These are phyloP conservation scores for Drosophila sproati DNA, from an alignment of 1,140 invertebrate genomes.

Conservation along the genomic window DNA sequence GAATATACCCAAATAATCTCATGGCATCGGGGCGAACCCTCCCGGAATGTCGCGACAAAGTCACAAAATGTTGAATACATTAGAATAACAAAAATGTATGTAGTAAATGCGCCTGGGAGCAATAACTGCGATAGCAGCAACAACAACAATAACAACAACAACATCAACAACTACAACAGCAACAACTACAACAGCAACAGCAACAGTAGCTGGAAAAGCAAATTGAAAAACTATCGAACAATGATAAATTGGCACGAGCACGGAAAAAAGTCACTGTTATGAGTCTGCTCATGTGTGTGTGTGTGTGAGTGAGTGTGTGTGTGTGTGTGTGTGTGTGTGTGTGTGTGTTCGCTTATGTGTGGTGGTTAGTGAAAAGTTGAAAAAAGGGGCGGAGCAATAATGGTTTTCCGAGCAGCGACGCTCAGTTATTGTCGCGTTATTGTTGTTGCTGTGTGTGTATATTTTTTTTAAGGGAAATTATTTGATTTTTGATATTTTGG, in stretches of 20 bases:
- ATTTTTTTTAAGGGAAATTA: conserved; percentile 83
- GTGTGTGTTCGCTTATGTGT: conserved; percentile 32
- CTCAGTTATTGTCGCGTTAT: conserved; percentile 54
- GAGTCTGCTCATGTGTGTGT: neutral
- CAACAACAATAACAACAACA: conserved; percentile 30
- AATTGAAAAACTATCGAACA: conserved; percentile 83
- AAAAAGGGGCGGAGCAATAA: conserved; percentile 80
- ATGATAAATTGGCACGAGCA: conserved; percentile 82
- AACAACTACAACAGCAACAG: conserved; percentile 31
- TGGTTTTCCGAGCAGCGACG: conserved; percentile 75
- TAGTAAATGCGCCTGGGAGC: conserved; percentile 35
- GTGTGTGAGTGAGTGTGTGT: conserved; percentile 7
- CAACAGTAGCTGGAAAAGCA: conserved; percentile 63
- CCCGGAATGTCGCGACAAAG: conserved; percentile 34
- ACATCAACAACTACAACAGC: conserved; percentile 23
- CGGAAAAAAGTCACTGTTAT: conserved; percentile 41
- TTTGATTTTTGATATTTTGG: conserved; percentile 84
- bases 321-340: conserved; percentile 5
- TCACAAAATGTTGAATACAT: conserved; percentile 63
- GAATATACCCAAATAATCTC: conserved; percentile 11
- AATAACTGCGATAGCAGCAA: conserved; percentile 13
- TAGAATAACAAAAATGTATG: conserved; percentile 70
- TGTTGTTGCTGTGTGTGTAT: conserved; percentile 38
- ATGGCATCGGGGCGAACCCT: conserved; percentile 18
- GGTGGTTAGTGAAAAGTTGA: conserved; percentile 76